A percentile compares a stretch with the other conserved stretches of the same genome.
These are phyloP conservation scores for Lasioglossum lativentre DNA, from an alignment of 2,888 invertebrate genomes.

Conservation along the genomic window DNA sequence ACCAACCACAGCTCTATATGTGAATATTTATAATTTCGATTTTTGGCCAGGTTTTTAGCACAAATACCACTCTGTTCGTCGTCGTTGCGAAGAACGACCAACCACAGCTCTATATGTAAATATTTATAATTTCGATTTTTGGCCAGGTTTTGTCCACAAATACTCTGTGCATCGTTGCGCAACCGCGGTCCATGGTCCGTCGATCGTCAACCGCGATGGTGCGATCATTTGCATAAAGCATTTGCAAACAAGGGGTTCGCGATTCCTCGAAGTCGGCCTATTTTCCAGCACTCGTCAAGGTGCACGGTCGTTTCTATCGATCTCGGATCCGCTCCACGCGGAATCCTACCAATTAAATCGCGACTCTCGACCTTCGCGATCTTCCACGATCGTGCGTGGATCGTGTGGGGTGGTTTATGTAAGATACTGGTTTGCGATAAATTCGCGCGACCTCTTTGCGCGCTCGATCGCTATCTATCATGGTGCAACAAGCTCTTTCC, in stretches of 20 bases:
- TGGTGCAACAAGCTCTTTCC: background rate
- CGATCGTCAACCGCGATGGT: background rate
- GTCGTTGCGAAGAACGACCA: too few species aligned
- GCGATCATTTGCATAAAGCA: background rate
- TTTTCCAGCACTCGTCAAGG: constrained; percentile 4
- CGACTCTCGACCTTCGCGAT: constrained; percentile 11
- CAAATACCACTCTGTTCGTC: too few species aligned
- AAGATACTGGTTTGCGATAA: constrained; percentile 57
- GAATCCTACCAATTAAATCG: constrained; percentile 17
- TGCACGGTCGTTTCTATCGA: background rate
- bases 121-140: too few species aligned
- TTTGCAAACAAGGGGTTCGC: constrained; percentile 11
- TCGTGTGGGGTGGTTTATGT: constrained; percentile 49
- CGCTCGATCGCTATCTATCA: background rate
- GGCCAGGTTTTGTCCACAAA: too few species aligned
- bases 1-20: too few species aligned
- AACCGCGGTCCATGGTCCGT: background rate
- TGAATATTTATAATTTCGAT: too few species aligned
- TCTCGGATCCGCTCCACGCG: background rate
- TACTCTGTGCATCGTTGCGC: too few species aligned
- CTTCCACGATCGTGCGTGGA: background rate
- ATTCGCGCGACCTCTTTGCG: constrained; percentile 22
- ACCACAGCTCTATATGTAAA: too few species aligned
- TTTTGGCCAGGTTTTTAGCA: too few species aligned
- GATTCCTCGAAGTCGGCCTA: constrained; percentile 3